A percentile compares a stretch with the other conserved stretches of the same genome.
Evolutionary conservation across 2,888 invertebrate genomes (phyloP).

Genomic region (Boloria euphrosyne): DNA sequence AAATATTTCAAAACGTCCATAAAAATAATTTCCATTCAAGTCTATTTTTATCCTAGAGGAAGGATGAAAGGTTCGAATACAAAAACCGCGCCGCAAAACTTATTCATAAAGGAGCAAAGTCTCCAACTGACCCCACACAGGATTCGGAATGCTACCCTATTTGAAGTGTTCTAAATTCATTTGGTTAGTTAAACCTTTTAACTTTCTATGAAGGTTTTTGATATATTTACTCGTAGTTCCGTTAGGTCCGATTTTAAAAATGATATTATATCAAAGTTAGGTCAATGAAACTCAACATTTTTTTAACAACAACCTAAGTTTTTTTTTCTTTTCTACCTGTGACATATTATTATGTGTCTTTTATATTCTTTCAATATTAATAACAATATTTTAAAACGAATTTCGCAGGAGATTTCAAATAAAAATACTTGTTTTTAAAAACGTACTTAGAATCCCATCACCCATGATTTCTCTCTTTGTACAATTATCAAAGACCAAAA

Average conservation of each 20-base stretch:
- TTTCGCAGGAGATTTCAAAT: too few relatives aligned
- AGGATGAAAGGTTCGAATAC: constrained; percentile 12
- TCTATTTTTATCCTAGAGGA: neutral
- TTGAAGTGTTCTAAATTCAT: neutral
- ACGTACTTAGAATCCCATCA: neutral
- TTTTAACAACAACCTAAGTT: too few relatives aligned
- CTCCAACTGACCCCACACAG: constrained; percentile 3
- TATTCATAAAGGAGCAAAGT: constrained; percentile 14
- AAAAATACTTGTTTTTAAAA: neutral
- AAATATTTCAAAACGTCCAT: neutral
- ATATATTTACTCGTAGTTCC: too few relatives aligned
- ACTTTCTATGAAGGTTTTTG: neutral
- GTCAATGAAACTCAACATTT: too few relatives aligned
- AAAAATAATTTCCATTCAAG: neutral
- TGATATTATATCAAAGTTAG: too few relatives aligned
- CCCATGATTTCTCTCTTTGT: neutral
- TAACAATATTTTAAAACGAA: too few relatives aligned
- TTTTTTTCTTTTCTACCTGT: too few relatives aligned
- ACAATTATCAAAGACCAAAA: constrained; percentile 11
- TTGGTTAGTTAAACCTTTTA: neutral
- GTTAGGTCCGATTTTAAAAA: too few relatives aligned
- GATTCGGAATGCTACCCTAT: neutral
- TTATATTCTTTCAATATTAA: too few relatives aligned
- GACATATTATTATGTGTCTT: too few relatives aligned
- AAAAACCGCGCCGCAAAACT: constrained; percentile 1